phyloP scores from a whole-genome alignment of 1,140 invertebrate species.

The Rhyacophila brunnea region DNA sequence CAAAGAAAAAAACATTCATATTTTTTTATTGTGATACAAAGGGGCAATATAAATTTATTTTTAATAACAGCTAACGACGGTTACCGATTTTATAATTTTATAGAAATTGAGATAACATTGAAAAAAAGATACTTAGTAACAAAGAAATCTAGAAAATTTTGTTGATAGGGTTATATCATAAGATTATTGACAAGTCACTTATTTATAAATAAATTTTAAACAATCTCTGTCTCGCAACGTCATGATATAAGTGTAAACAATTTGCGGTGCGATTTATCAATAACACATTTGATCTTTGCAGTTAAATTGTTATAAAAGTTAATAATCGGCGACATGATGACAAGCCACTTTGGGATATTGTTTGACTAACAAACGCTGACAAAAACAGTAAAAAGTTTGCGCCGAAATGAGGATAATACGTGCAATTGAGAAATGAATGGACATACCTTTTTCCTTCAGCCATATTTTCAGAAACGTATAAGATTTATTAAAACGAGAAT shows the following conservation, averaged over 20 bases:
- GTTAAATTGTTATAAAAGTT: slow-evolving; percentile 19
- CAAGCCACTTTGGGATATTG: slow-evolving; percentile 49
- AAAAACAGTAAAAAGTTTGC: slow-evolving; percentile 4
- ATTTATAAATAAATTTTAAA: slow-evolving; percentile 8
- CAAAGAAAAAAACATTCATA: too few relatives aligned
- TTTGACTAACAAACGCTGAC: slow-evolving; percentile 15
- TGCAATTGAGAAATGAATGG: background rate
- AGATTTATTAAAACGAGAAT: slow-evolving; percentile 35
- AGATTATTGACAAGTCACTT: background rate
- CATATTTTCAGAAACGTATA: slow-evolving; percentile 46
- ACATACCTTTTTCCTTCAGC: slow-evolving; percentile 59
- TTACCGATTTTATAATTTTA: background rate
- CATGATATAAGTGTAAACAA: too few relatives aligned
- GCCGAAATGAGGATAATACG: slow-evolving; percentile 11
- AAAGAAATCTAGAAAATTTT: slow-evolving; percentile 16
- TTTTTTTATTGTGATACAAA: too few relatives aligned
- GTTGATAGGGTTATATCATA: slow-evolving; percentile 10
- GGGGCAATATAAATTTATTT: too few relatives aligned
- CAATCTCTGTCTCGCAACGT: too few relatives aligned
- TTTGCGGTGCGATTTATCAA: too few relatives aligned
- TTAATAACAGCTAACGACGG: too few relatives aligned
- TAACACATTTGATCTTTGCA: background rate
- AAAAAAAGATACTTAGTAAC: slow-evolving; percentile 2
- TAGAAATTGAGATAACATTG: background rate
- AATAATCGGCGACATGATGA: slow-evolving; percentile 48